Evolutionary conservation across 2,797 vertebrate genomes (phyloP).

Genomic region (Masticophis lateralis): DNA sequence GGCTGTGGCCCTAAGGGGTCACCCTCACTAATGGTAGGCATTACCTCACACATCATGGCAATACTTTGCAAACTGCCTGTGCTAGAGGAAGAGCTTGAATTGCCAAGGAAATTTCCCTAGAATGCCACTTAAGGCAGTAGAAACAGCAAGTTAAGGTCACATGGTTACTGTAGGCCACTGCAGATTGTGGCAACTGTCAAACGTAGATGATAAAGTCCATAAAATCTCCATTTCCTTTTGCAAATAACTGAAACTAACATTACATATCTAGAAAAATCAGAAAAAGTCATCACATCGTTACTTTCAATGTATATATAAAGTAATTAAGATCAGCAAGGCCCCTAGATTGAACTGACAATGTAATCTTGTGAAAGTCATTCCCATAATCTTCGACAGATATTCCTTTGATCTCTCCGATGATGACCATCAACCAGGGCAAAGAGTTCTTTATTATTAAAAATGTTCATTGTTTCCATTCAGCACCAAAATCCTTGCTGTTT

Average conservation of each 20-base stretch:
- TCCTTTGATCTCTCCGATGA: not conserved
- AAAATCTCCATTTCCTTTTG: constrained; percentile 34
- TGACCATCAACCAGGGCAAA: not conserved
- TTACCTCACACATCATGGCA: constrained; percentile 96
- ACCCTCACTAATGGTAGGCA: constrained; percentile 96
- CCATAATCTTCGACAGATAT: constrained; percentile 11
- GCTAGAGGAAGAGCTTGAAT: constrained; percentile 31
- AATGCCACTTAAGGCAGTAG: not conserved
- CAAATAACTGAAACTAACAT: constrained; percentile 37
- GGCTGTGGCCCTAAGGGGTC: constrained; percentile 87
- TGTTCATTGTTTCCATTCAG: rapidly evolving
- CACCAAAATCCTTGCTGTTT: rapidly evolving
- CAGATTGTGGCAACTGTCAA: not conserved
- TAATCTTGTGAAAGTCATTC: rapidly evolving
- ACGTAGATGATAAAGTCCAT: not conserved
- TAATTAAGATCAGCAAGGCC: not conserved
- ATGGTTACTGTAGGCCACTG: not conserved
- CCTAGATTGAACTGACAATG: rapidly evolving
- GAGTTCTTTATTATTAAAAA: not conserved
- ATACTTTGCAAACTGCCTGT: not conserved
- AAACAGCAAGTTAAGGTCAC: constrained; percentile 26
- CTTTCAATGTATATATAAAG: not conserved
- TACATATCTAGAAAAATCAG: not conserved
- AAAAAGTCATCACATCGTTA: not conserved
- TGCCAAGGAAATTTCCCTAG: not conserved